Conservation (phyloP, 2,113 vertebrate species). For the Cervus canadensis region DNA sequence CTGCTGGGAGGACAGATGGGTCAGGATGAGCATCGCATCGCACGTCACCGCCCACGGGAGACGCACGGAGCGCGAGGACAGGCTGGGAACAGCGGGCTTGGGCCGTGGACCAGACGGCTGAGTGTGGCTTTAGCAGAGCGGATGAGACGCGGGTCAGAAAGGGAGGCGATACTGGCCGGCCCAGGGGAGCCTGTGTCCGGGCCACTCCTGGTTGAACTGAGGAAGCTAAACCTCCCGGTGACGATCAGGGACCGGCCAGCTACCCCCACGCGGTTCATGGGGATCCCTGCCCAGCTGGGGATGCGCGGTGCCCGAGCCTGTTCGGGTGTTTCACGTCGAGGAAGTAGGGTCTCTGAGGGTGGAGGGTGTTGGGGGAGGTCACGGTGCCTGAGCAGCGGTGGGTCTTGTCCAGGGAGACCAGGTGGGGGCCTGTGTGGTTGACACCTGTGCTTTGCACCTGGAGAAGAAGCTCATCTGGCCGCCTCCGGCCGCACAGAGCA, state of each 20-base stretch:
- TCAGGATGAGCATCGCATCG: fast-evolving
- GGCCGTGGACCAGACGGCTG: fast-evolving
- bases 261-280: fast-evolving
- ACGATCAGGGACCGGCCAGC: neutral
- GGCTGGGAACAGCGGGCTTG: neutral
- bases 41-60: fast-evolving
- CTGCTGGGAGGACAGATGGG: neutral
- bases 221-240: neutral
- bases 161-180: neutral
- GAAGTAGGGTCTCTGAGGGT: neutral
- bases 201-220: neutral
- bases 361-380: neutral
- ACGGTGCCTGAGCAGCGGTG: neutral
- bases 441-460: neutral
- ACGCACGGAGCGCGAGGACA: neutral
- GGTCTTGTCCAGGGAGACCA: neutral
- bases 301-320: neutral
- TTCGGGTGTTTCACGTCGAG: neutral
- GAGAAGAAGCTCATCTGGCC: neutral
- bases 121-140: neutral
- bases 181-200: fast-evolving
- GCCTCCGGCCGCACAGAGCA: neutral
- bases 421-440: neutral
- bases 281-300: neutral
- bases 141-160: neutral